Conservation (phyloP, 1,140 invertebrate genomes). For the Frieseomelitta varia region DNA sequence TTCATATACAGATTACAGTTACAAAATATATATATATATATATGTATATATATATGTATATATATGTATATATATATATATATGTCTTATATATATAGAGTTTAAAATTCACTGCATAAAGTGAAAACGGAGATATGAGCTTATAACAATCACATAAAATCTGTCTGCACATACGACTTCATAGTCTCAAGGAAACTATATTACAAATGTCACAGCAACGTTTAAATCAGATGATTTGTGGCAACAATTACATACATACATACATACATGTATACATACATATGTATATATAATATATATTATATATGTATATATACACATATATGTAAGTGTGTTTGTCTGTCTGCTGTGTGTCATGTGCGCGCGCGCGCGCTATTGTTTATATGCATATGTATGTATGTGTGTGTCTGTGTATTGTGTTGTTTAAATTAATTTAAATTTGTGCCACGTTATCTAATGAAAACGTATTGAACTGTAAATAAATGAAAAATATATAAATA, state of each 20-base stretch:
- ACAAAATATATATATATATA: conserved; percentile 65
- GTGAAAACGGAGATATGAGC: conserved; percentile 62
- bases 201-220: conserved; percentile 53
- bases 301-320: too few relatives aligned
- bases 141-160: conserved; percentile 62
- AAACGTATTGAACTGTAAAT: conserved; percentile 51
- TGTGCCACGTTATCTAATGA: conserved; percentile 54
- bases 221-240: conserved; percentile 44
- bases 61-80: conserved; percentile 46
- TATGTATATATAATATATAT: too few relatives aligned
- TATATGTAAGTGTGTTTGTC: too few relatives aligned
- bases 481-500: conserved; percentile 49
- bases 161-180: conserved; percentile 48
- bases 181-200: conserved; percentile 54
- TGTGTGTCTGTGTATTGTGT: not conserved
- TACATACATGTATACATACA: not conserved
- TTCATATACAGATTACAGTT: conserved; percentile 81
- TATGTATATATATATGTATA: too few relatives aligned
- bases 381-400: too few relatives aligned
- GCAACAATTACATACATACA: conserved; percentile 12
- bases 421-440: conserved; percentile 50
- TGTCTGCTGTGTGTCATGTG: not conserved
- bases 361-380: too few relatives aligned
- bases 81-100: conserved; percentile 69
- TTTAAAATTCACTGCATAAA: conserved; percentile 76